Evolutionary conservation across 2,888 invertebrate species (phyloP).

Genomic region (Syritta pipiens): DNA sequence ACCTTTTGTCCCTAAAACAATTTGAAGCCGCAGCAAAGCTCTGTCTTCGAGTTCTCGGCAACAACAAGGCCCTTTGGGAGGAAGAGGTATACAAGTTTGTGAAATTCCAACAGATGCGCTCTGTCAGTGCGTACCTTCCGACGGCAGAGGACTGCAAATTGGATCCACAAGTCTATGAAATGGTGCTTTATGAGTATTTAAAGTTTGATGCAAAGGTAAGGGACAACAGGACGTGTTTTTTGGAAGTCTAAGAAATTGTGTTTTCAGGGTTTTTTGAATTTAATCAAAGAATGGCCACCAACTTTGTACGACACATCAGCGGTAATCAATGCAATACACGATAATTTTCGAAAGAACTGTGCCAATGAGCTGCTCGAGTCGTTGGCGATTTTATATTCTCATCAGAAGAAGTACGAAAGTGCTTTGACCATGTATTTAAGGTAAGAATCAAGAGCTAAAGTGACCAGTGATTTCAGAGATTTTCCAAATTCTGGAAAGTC

Average conservation of each 20-base stretch:
- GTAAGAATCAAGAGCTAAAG: constrained; percentile 80
- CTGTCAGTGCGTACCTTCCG: constrained; percentile 90
- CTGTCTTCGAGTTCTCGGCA: constrained; percentile 90
- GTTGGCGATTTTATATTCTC: constrained; percentile 92
- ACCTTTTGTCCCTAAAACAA: constrained; percentile 85
- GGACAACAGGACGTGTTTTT: too few species aligned
- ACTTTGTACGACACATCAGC: constrained; percentile 89
- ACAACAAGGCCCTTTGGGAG: constrained; percentile 93
- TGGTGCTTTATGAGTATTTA: constrained; percentile 95
- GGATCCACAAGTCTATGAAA: constrained; percentile 93
- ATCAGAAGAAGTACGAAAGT: constrained; percentile 93
- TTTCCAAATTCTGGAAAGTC: too few species aligned
- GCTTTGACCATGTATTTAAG: constrained; percentile 94
- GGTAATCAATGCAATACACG: constrained; percentile 91
- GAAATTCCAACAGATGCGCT: constrained; percentile 88
- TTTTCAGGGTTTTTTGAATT: constrained; percentile 87
- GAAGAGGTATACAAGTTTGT: constrained; percentile 95
- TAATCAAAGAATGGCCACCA: constrained; percentile 94
- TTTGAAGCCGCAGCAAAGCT: constrained; percentile 92
- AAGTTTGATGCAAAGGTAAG: constrained; percentile 86
- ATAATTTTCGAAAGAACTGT: constrained; percentile 87
- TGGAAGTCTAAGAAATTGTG: too few species aligned
- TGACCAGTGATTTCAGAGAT: too few species aligned
- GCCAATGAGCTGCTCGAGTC: constrained; percentile 90
- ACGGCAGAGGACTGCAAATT: constrained; percentile 86